A percentile compares a stretch with the other conserved stretches of the same genome.
phyloP scores from a whole-genome alignment of 2,797 vertebrate species.

The Pipistrellus nathusii region DNA sequence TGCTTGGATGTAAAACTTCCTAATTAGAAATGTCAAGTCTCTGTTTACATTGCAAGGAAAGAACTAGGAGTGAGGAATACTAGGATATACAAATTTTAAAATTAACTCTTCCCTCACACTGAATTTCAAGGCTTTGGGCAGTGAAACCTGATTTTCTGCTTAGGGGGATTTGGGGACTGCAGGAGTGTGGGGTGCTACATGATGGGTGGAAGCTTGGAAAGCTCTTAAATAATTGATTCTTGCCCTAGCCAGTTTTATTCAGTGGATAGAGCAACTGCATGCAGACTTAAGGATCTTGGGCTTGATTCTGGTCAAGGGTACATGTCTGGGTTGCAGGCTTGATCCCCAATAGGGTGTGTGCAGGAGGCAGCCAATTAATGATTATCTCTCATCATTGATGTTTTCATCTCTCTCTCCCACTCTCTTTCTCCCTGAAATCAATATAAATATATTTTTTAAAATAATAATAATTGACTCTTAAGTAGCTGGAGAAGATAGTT shows the following conservation, averaged over 20 bases:
- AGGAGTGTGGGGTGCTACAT: background rate
- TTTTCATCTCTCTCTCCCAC: too few species aligned
- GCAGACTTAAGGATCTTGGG: too few species aligned
- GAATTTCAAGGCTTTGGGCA: conserved; percentile 26
- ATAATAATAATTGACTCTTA: conserved; percentile 43
- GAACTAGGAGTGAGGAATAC: conserved; percentile 78
- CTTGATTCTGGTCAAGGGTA: too few species aligned
- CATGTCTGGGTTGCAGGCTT: too few species aligned
- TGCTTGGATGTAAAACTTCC: conserved; percentile 92
- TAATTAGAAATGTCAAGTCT: conserved; percentile 91
- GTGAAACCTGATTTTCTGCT: conserved; percentile 23
- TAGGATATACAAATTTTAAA: conserved; percentile 64
- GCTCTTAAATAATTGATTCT: conserved; percentile 49
- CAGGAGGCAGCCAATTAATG: too few species aligned
- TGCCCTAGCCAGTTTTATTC: background rate
- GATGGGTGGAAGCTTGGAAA: background rate
- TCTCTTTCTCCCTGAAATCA: too few species aligned
- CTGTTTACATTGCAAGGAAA: conserved; percentile 86
- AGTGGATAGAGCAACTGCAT: too few species aligned
- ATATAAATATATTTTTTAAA: too few species aligned
- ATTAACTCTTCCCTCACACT: conserved; percentile 82
- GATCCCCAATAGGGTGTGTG: too few species aligned
- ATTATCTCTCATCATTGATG: too few species aligned
- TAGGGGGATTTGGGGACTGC: background rate
- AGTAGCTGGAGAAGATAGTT: conserved; percentile 4